phyloP scores from a whole-genome alignment of 1,140 invertebrate species.

The Calosoma granatense region DNA sequence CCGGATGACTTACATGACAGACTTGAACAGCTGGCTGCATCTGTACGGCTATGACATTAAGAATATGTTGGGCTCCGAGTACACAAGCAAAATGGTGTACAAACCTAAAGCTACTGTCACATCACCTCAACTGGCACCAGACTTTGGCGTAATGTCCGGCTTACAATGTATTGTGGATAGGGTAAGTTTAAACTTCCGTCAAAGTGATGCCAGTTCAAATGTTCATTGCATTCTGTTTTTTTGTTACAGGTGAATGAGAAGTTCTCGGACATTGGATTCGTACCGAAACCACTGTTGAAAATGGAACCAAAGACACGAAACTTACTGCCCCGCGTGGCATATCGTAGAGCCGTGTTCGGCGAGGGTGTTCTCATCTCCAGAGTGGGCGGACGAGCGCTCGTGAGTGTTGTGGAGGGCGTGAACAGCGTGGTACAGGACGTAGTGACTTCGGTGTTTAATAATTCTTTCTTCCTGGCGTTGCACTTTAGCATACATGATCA shows the following conservation, averaged over 20 bases:
- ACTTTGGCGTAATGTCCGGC: slow-evolving; percentile 80
- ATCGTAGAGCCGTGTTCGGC: slow-evolving; percentile 75
- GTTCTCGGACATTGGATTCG: slow-evolving; percentile 71
- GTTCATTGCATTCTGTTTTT: slow-evolving; percentile 10
- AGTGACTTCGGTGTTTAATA: slow-evolving; percentile 87
- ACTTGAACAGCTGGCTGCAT: slow-evolving; percentile 72
- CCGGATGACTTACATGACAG: slow-evolving; percentile 71
- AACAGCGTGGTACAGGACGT: slow-evolving; percentile 85
- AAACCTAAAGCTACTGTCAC: slow-evolving; percentile 63
- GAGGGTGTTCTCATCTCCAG: slow-evolving; percentile 82
- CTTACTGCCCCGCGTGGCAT: slow-evolving; percentile 66
- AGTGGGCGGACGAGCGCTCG: slow-evolving; percentile 64
- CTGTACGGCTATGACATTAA: slow-evolving; percentile 80
- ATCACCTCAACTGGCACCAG: slow-evolving; percentile 65
- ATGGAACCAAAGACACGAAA: slow-evolving; percentile 74
- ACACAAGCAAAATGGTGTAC: slow-evolving; percentile 65
- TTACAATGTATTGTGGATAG: slow-evolving; percentile 78
- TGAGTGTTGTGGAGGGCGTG: slow-evolving; percentile 74
- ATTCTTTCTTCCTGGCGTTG: slow-evolving; percentile 82
- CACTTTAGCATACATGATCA: slow-evolving; percentile 86
- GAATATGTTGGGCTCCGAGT: slow-evolving; percentile 74
- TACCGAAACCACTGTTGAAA: slow-evolving; percentile 68
- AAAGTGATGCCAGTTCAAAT: slow-evolving; percentile 6
- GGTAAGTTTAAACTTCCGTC: slow-evolving; percentile 32
- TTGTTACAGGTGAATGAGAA: slow-evolving; percentile 59